Percentiles rank a stretch among this genome's conserved stretches.
These are phyloP conservation scores for Potamarius usumacintae DNA, from an alignment of 2,113 vertebrate genomes.

Conservation along the genomic window DNA sequence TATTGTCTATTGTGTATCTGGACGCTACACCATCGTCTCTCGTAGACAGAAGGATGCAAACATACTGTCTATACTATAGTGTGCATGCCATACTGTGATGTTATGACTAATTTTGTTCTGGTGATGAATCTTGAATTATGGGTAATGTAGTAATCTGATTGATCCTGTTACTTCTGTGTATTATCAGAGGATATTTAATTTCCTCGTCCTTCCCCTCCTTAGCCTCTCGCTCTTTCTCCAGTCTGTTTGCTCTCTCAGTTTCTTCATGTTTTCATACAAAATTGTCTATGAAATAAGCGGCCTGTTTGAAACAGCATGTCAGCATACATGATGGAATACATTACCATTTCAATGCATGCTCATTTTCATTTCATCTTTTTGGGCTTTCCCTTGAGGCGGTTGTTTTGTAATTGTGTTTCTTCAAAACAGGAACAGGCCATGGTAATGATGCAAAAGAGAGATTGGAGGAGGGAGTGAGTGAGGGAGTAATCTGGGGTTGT, in stretches of 20 bases:
- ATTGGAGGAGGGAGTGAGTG: not conserved
- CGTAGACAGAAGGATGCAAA: too few species aligned
- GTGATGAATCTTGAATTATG: not conserved
- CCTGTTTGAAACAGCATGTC: conserved; percentile 56
- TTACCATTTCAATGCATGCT: conserved; percentile 71
- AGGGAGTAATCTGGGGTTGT: not conserved
- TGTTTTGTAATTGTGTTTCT: conserved; percentile 35
- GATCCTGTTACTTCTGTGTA: not conserved
- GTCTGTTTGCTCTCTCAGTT: conserved; percentile 19
- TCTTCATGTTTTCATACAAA: conserved; percentile 48
- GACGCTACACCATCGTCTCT: too few species aligned
- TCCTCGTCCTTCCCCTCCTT: not conserved
- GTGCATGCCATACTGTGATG: not conserved
- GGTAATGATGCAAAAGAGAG: conserved; percentile 4
- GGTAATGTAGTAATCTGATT: not conserved
- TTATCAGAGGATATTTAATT: conserved; percentile 2
- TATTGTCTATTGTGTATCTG: conserved; percentile 19
- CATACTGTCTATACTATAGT: too few species aligned
- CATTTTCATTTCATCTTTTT: conserved; percentile 65
- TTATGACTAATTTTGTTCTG: conserved; percentile 6
- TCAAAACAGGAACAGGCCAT: conserved; percentile 45
- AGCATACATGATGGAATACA: conserved; percentile 63
- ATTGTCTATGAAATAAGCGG: conserved; percentile 55
- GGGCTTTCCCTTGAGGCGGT: conserved; percentile 58
- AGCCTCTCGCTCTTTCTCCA: not conserved